These are phyloP conservation scores for Podotricha telesiphe DNA, from an alignment of 2,888 invertebrate genomes.

Conservation along the genomic window DNA sequence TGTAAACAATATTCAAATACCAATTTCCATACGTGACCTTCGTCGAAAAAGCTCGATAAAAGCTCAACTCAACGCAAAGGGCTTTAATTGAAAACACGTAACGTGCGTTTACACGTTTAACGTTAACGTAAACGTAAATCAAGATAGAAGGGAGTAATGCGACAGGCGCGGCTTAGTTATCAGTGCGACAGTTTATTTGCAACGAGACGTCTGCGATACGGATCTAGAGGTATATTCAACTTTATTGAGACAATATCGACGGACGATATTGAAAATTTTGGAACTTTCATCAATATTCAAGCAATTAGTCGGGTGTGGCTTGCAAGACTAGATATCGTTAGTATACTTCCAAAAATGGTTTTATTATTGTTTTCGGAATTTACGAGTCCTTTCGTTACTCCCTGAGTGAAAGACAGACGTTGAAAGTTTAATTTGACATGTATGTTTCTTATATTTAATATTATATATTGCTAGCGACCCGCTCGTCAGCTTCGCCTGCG, in stretches of 20 bases:
- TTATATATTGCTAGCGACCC: too few species aligned
- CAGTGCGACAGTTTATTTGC: constrained; percentile 18
- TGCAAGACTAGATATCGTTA: background rate
- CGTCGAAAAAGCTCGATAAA: constrained; percentile 11
- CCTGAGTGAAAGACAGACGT: too few species aligned
- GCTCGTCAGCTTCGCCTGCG: too few species aligned
- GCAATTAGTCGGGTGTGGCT: constrained; percentile 20
- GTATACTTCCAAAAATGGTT: background rate
- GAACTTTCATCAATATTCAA: constrained; percentile 23
- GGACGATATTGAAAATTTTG: constrained; percentile 3
- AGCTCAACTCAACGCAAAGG: constrained; percentile 5
- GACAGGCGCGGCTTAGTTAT: constrained; percentile 37
- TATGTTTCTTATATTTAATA: too few species aligned
- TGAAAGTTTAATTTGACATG: too few species aligned
- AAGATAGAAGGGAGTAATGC: constrained; percentile 42
- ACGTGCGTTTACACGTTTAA: constrained; percentile 38
- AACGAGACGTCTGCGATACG: constrained; percentile 21
- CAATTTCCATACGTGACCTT: constrained; percentile 1
- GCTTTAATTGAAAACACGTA: constrained; percentile 41
- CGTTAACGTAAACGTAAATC: constrained; percentile 39
- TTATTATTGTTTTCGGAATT: background rate
- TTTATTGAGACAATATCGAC: constrained; percentile 6
- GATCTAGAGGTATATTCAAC: background rate
- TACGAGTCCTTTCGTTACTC: too few species aligned
- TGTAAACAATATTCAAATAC: background rate